These are phyloP conservation scores for Ormyrus thymus DNA, from an alignment of 2,888 invertebrate genomes.

Conservation along the genomic window DNA sequence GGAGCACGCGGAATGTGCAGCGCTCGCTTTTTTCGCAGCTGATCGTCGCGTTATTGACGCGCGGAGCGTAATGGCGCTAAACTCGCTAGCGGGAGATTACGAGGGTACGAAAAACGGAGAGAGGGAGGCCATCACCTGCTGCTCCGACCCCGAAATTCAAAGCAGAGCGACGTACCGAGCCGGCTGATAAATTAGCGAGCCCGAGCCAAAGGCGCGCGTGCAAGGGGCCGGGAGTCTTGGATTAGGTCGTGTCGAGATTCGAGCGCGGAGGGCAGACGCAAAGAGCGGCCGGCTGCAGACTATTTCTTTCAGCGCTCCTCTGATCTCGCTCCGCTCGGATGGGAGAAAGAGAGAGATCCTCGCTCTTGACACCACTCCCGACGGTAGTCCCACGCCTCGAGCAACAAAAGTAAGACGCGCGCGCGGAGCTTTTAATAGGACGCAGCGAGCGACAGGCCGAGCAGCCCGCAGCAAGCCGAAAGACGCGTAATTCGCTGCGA, in stretches of 20 bases:
- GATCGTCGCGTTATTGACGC: too few species aligned
- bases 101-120: neutral
- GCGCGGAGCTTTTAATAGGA: constrained; percentile 45
- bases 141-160: constrained; percentile 4
- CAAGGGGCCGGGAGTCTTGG: neutral
- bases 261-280: too few species aligned
- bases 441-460: constrained; percentile 3
- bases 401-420: neutral
- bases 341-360: constrained; percentile 22
- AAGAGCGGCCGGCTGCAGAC: constrained; percentile 48
- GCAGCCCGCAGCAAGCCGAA: neutral
- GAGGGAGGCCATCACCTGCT: neutral
- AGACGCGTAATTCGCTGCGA: constrained; percentile 30
- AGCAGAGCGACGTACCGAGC: constrained; percentile 22
- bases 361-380: constrained; percentile 63
- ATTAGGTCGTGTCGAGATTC: too few species aligned
- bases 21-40: too few species aligned
- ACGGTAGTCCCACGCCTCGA: constrained; percentile 29
- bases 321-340: constrained; percentile 61
- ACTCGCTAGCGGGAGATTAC: too few species aligned
- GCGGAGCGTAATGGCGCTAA: too few species aligned
- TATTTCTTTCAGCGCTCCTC: constrained; percentile 68
- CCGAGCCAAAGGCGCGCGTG: constrained; percentile 20
- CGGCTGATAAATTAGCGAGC: constrained; percentile 53
- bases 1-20: too few species aligned